phyloP scores from a whole-genome alignment of 2,797 vertebrate species.

The Pyrrhura leucotis region DNA sequence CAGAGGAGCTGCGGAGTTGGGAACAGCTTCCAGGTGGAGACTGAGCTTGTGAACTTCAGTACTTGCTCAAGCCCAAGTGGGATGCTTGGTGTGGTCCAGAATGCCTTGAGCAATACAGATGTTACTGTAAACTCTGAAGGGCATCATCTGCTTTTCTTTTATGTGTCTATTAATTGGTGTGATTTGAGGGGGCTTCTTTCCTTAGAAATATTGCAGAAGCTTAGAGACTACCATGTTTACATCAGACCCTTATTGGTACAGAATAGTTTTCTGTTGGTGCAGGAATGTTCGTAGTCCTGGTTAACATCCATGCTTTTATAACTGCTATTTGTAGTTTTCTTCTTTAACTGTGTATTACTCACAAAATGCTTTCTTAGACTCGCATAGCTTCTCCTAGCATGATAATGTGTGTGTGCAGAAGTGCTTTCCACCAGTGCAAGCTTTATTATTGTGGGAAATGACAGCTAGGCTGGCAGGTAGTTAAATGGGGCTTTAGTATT shows the following conservation, averaged over 20 bases:
- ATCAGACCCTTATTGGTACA: rapidly evolving
- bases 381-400: neutral
- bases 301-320: rapidly evolving
- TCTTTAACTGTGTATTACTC: neutral
- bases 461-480: neutral
- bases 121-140: neutral
- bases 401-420: neutral
- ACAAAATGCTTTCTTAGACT: neutral
- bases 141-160: rapidly evolving
- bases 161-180: neutral
- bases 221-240: rapidly evolving
- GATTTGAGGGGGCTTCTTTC: neutral
- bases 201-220: neutral
- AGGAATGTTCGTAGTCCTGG: rapidly evolving
- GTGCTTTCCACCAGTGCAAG: neutral
- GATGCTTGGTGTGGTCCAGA: rapidly evolving
- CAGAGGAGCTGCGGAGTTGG: neutral
- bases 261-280: rapidly evolving
- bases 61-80: rapidly evolving
- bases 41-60: too few species aligned
- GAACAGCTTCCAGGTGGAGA: neutral
- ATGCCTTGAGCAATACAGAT: rapidly evolving
- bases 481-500: too few species aligned
- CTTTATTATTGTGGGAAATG: neutral
- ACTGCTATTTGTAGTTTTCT: neutral